Base-by-base conservation (phyloP, 2,888 invertebrate species). In the Microchrysa polita region DNA sequence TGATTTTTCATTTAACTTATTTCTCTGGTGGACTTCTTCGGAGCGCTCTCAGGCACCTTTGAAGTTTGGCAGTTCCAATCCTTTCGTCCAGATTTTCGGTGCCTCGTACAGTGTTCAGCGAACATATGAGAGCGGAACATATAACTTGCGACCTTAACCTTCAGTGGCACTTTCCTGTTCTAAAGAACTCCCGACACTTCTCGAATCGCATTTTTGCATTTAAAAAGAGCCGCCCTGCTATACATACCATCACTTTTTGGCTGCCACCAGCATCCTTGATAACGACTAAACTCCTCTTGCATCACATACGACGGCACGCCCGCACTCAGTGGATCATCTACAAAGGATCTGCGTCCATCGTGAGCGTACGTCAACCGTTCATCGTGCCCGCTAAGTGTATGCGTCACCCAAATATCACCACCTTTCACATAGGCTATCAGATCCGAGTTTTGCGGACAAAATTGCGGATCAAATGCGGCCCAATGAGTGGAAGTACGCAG, bases 261-360 rank as follows among this genome's bases (percentile, higher is more conserved):
- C 81, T 96, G 95, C 98, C 99, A 99, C 98, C 98, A 99, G 84
- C 95, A 97, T 0, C 98, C 98, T 74, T 94, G 95, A 83, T 96
- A 98, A 44, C 97, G 87, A 77, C 94, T 94, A 85, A 99, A 98
- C 86, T 99, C 99, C 83, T 99, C 99, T 84, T 98, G 98, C 83
- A 97, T 96, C 0, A 99, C 96, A 85, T 98, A 99, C 1, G 97
- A 96, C 0, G 99, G 97, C n/a, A 96, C 92, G 0, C 98, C 98
- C 0, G 97, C 96, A 80, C 93, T 94, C 0, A 92, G 84, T 0
- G 96, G 95, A 84, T 96, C 95, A 78, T 95, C 94, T 0, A 91
- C 88, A 79, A 95, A 85, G 76, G 88, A 88, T 77, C 88, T 85
- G 7, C 90, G 89, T 2, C 91, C 90, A 82, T 90, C 90, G 79